phyloP scores from a whole-genome alignment of 1,140 invertebrate species.

The Archegozetes longisetosus region DNA sequence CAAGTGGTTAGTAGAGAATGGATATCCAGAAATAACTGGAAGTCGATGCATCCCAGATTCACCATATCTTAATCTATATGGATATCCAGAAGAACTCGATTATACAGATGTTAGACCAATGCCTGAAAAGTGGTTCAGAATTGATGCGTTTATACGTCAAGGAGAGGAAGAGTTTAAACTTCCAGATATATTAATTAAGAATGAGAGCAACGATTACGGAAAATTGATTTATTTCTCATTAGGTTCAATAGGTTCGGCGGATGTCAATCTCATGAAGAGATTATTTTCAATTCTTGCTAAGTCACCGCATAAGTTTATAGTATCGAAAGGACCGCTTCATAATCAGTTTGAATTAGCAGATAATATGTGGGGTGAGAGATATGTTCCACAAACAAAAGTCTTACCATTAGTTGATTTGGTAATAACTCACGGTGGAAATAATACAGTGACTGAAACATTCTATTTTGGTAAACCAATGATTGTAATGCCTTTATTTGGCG shows the following conservation, averaged over 20 bases:
- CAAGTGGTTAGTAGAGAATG: neutral
- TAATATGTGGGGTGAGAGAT: constrained; percentile 14
- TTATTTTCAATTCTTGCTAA: constrained; percentile 3
- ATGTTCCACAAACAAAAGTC: neutral
- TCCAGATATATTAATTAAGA: constrained; percentile 6
- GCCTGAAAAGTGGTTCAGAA: neutral
- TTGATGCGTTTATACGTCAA: constrained; percentile 4
- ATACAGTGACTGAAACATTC: constrained; percentile 11
- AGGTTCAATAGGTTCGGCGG: constrained; percentile 18
- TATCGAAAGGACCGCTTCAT: constrained; percentile 10
- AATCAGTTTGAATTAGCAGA: constrained; percentile 18
- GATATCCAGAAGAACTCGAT: constrained; percentile 15
- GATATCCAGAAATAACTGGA: neutral
- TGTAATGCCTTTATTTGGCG: constrained; percentile 9
- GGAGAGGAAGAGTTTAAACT: neutral
- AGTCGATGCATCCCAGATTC: neutral
- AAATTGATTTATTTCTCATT: constrained; percentile 17
- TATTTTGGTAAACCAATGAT: constrained; percentile 11
- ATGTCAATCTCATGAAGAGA: constrained; percentile 18
- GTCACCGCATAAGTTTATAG: constrained; percentile 11
- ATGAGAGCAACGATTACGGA: neutral
- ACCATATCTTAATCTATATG: constrained; percentile 14
- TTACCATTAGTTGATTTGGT: constrained; percentile 6
- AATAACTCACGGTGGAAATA: constrained; percentile 16
- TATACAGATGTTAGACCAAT: constrained; percentile 9